These are phyloP conservation scores for Amblyjoppa proteus DNA, from an alignment of 2,888 invertebrate species.

Conservation along the genomic window DNA sequence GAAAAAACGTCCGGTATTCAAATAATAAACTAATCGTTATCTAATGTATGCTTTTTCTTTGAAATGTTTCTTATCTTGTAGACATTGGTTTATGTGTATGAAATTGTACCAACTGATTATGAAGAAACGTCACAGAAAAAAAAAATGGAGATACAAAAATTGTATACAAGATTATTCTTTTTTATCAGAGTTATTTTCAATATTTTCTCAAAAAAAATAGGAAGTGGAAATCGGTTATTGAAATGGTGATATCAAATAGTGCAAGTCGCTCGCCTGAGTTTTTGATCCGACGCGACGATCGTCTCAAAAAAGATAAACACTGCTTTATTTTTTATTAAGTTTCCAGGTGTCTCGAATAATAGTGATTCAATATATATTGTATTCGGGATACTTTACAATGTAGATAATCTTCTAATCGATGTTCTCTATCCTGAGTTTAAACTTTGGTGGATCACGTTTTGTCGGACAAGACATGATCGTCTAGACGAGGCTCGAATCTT, in stretches of 20 bases:
- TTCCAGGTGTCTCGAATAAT: conserved; percentile 46
- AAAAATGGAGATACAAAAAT: not conserved
- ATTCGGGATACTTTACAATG: conserved; percentile 25
- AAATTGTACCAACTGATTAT: not conserved
- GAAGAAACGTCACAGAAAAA: not conserved
- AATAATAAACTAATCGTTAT: not conserved
- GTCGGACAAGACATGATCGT: conserved; percentile 73
- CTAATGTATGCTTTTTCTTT: not conserved
- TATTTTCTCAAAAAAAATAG: not conserved
- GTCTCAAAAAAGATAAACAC: conserved; percentile 68
- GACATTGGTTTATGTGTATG: not conserved
- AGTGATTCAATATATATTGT: conserved; percentile 31
- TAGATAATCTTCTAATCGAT: conserved; percentile 67
- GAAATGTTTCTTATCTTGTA: not conserved
- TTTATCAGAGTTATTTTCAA: not conserved
- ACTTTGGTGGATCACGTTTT: conserved; percentile 65
- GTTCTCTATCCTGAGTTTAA: conserved; percentile 74
- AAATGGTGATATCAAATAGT: not conserved
- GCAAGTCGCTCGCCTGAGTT: conserved; percentile 1
- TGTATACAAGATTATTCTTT: not conserved
- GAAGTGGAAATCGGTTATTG: not conserved
- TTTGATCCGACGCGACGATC: conserved; percentile 65
- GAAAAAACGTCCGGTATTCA: not conserved
- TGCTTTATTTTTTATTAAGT: conserved; percentile 65
- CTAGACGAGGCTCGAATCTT: conserved; percentile 55